Evolutionary conservation across 2,797 vertebrate genomes (phyloP).

Genomic region (Neopelma chrysocephalum): DNA sequence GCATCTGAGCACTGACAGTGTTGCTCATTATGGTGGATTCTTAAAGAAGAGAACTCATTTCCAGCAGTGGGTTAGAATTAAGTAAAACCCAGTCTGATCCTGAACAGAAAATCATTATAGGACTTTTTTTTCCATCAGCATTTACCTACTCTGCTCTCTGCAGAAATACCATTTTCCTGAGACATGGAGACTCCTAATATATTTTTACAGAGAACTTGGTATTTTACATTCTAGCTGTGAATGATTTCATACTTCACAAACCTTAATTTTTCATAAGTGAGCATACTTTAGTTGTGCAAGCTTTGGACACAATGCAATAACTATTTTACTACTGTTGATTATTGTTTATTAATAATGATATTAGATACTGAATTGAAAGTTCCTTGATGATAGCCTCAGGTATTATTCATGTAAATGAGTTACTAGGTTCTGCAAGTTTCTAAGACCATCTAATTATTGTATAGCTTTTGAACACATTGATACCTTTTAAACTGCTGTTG

Average conservation of each 20-base stretch:
- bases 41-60: neutral
- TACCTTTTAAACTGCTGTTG: neutral
- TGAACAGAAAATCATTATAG: neutral
- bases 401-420: neutral
- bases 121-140: neutral
- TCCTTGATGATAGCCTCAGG: neutral
- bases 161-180: neutral
- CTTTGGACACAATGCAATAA: neutral
- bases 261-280: neutral
- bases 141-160: neutral
- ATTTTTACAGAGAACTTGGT: neutral
- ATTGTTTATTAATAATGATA: neutral
- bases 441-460: neutral
- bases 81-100: neutral
- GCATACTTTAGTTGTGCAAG: neutral
- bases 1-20: neutral
- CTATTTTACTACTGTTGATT: neutral
- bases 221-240: neutral
- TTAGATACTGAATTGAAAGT: neutral
- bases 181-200: neutral
- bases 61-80: neutral
- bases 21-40: neutral
- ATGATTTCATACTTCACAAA: neutral
- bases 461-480: neutral
- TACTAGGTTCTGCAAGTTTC: neutral